phyloP scores from a whole-genome alignment of 2,797 vertebrate species.

The Micropoecilia bifurca region DNA sequence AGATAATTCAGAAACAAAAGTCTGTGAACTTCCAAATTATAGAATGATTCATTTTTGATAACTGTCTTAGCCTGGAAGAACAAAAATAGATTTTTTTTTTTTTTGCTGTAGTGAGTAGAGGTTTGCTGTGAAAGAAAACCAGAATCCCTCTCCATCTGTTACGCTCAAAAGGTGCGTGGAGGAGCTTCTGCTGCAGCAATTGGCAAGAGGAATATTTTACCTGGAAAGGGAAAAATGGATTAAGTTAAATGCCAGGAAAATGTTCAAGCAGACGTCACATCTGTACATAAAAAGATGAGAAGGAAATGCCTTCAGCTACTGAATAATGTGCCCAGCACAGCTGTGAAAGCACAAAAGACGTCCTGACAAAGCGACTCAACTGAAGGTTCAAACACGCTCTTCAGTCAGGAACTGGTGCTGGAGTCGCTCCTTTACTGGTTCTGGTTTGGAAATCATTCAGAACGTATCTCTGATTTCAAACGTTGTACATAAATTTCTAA shows the following conservation, averaged over 20 bases:
- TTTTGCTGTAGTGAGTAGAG: background rate
- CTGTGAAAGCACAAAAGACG: background rate
- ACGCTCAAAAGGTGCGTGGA: background rate
- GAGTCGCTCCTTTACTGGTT: background rate
- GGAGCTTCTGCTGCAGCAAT: background rate
- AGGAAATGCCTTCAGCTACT: background rate
- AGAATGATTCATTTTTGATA: background rate
- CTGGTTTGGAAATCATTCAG: background rate
- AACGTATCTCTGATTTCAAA: background rate
- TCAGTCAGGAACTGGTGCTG: background rate
- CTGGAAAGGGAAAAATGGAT: background rate
- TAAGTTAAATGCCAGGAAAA: constrained; percentile 3
- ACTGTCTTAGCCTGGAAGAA: background rate
- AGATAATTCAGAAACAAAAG: constrained; percentile 3
- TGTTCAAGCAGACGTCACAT: constrained; percentile 5
- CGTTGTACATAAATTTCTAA: background rate
- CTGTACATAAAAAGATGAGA: constrained; percentile 5
- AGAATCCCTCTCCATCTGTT: background rate
- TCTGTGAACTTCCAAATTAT: background rate
- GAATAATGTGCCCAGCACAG: background rate
- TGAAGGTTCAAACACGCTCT: background rate
- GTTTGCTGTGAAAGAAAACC: background rate
- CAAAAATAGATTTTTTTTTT: background rate
- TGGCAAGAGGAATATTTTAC: background rate
- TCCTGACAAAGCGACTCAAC: background rate